phyloP scores from a whole-genome alignment of 2,888 invertebrate species.

The Bursaphelenchus okinawaensis region DNA sequence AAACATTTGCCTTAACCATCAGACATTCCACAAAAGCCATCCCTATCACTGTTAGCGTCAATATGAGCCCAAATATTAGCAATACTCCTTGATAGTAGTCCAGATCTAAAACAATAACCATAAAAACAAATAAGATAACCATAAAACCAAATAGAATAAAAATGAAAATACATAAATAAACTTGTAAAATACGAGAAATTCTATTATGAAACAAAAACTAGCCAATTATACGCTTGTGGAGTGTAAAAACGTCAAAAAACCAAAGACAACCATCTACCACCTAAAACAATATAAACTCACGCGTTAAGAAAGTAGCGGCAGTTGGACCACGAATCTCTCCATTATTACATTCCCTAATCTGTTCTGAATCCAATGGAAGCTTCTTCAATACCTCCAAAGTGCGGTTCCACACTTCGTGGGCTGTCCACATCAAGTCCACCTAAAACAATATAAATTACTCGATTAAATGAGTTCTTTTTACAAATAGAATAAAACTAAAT shows the following conservation, averaged over 20 bases:
- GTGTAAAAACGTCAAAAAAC: neutral
- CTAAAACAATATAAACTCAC: too few species aligned
- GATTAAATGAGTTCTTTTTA: too few species aligned
- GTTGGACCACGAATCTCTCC: neutral
- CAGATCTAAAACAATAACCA: constrained; percentile 10
- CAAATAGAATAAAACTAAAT: too few species aligned
- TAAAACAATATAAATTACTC: neutral
- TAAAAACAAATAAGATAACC: too few species aligned
- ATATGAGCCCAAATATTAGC: neutral
- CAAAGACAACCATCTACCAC: neutral
- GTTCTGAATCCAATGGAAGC: neutral
- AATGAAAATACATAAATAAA: neutral
- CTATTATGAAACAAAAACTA: neutral
- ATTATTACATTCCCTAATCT: neutral
- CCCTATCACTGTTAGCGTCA: neutral
- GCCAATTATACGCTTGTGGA: neutral
- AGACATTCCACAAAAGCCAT: neutral
- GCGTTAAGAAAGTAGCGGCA: neutral
- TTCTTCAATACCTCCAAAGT: neutral
- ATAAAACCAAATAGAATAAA: neutral
- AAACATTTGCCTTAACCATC: neutral
- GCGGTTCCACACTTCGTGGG: neutral
- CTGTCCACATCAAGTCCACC: neutral
- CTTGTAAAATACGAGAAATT: neutral
- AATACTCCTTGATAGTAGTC: constrained; percentile 1